Percentiles rank a stretch among this genome's conserved stretches.
phyloP scores from a whole-genome alignment of 2,113 vertebrate species.

The Capra hircus region DNA sequence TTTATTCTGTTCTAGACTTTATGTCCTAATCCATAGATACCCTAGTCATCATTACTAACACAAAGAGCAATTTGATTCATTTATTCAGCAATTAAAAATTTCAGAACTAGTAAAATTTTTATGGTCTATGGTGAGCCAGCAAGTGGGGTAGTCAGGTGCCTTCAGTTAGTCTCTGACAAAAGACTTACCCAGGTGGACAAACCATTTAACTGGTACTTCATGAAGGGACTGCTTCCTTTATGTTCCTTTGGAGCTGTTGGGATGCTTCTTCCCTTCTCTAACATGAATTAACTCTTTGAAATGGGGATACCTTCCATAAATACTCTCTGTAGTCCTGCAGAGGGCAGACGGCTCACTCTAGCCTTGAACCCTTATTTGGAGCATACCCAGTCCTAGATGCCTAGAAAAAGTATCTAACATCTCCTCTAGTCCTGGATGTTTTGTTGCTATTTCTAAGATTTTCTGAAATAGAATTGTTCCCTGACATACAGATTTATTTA shows the following conservation, averaged over 20 bases:
- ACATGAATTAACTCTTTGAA: not conserved
- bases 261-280: not conserved
- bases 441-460: slow-evolving; percentile 21
- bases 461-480: not conserved
- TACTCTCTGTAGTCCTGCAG: not conserved
- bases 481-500: not conserved
- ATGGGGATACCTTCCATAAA: not conserved
- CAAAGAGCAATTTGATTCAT: not conserved
- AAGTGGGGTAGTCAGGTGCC: not conserved
- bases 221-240: not conserved
- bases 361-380: not conserved
- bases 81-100: not conserved
- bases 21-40: not conserved
- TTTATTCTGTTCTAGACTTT: not conserved
- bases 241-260: not conserved
- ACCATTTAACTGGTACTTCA: not conserved
- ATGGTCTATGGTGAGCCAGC: not conserved
- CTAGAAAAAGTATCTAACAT: not conserved
- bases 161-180: not conserved
- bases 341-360: not conserved
- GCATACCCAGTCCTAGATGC: not conserved
- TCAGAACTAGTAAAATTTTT: not conserved
- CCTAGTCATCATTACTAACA: not conserved
- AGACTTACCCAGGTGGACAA: not conserved
- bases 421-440: not conserved